Base-by-base conservation (phyloP, 2,797 vertebrate species). In the Sternarchorhynchus goeldii region DNA sequence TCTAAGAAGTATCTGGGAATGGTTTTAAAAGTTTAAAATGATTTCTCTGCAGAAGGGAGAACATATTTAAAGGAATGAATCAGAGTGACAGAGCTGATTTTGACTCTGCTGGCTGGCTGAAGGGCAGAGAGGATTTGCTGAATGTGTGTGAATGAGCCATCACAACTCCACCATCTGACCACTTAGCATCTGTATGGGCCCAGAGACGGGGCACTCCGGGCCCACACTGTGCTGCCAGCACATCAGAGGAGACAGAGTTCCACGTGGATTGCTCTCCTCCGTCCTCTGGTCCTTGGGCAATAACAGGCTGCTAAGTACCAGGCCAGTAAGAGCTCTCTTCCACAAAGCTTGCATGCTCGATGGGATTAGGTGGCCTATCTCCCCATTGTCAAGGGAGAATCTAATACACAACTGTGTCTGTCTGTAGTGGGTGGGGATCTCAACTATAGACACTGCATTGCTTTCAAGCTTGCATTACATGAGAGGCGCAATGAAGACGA, bases 321-420 rank as follows among this genome's bases (percentile, higher is more conserved):
- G 32, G 6, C 66, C 41, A 65, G 60, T 45, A 72, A 76, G 73
- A 67, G 39, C 39, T 45, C 31, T 56, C 69, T 68, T 63, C 75
- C 81, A 72, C 60, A 75, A 39, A 68, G 71, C 39, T 58, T 81
- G 82, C 81, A 70, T 79, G 41, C 41, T 64, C 55, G 78, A 53
- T 73, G 69, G 85, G 87, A 88, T 89, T 80, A 85, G 63, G 29
- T 75, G 64, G 78, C 79, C 84, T 85, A 79, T 85, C 73, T 85
- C 75, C 21, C 86, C 84, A 87, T 88, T 87, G 88, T 90, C 83
- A 87, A 87, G 81, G 85, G 84, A 66, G 83, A 77, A 77, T 81
- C 83, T 82, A 79, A 78, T 74, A 84, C 77, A 77, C 76, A 78
- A 78, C 29, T 14, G 10, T 20, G 58, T 10, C 25, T 20, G 25